phyloP scores from a whole-genome alignment of 1,140 invertebrate genomes.

The Dryas iulia region DNA sequence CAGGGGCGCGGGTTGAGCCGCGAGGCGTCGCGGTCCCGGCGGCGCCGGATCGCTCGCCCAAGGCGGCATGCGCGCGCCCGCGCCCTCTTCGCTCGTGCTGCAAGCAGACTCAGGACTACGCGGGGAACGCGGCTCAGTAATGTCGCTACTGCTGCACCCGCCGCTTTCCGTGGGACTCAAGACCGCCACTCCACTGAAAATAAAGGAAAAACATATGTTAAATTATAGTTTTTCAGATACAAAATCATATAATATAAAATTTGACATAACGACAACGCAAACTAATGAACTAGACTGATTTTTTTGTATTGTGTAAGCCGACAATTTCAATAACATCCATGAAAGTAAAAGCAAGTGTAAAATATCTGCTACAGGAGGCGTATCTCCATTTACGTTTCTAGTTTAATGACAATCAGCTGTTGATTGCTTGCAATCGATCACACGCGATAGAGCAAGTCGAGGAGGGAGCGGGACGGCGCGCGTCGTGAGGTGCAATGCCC shows the following conservation, averaged over 20 bases:
- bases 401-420: constrained; percentile 69
- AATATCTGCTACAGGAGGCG: not conserved
- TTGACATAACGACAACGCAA: not conserved
- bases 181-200: constrained; percentile 79
- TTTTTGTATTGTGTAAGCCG: not conserved
- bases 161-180: constrained; percentile 76
- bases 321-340: not conserved
- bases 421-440: constrained; percentile 65
- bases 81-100: constrained; percentile 78
- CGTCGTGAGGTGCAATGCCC: constrained; percentile 71
- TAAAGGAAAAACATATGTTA: constrained; percentile 12
- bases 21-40: constrained; percentile 72
- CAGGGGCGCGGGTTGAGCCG: constrained; percentile 67
- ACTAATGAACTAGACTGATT: not conserved
- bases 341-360: not conserved
- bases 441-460: constrained; percentile 40
- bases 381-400: constrained; percentile 26
- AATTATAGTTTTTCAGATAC: not conserved
- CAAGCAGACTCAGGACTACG: constrained; percentile 83
- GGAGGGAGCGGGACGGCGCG: constrained; percentile 45
- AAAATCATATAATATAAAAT: not conserved
- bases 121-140: constrained; percentile 89
- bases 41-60: constrained; percentile 76
- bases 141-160: constrained; percentile 75
- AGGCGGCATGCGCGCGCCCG: constrained; percentile 76